These are phyloP conservation scores for Baryphthengus martii DNA, from an alignment of 2,113 vertebrate species.

Conservation along the genomic window DNA sequence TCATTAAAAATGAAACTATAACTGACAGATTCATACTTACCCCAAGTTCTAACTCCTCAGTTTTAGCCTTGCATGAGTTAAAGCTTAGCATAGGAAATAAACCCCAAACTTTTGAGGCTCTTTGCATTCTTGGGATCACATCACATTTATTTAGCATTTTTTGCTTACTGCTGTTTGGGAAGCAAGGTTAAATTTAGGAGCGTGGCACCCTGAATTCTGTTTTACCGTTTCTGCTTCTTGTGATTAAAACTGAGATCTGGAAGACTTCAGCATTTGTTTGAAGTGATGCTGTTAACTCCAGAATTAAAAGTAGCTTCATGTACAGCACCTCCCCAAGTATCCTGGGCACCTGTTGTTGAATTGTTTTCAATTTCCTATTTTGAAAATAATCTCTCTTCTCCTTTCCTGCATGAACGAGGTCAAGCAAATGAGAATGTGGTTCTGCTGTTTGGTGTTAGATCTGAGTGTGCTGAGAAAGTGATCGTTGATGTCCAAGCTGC, in stretches of 20 bases:
- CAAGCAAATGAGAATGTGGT: not conserved
- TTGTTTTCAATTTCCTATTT: not conserved
- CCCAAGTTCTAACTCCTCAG: not conserved
- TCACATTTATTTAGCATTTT: not conserved
- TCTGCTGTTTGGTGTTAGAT: not conserved
- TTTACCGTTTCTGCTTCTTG: not conserved
- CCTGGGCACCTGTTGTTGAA: not conserved
- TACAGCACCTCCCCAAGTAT: not conserved
- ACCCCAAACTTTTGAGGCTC: not conserved
- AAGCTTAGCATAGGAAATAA: not conserved
- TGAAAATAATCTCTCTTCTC: not conserved
- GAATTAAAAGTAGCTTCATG: not conserved
- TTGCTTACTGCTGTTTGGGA: not conserved
- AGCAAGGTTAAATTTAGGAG: not conserved
- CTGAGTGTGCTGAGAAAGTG: not conserved
- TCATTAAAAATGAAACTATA: not conserved
- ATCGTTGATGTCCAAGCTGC: not conserved
- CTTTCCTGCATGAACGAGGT: not conserved
- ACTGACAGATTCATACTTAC: not conserved
- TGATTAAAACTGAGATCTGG: not conserved
- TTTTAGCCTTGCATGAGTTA: not conserved
- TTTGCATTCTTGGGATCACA: not conserved
- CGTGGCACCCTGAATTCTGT: fast-evolving
- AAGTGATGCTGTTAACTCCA: not conserved
- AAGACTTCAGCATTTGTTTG: not conserved